Conservation (phyloP, 2,797 vertebrate genomes). For the Alca torda region DNA sequence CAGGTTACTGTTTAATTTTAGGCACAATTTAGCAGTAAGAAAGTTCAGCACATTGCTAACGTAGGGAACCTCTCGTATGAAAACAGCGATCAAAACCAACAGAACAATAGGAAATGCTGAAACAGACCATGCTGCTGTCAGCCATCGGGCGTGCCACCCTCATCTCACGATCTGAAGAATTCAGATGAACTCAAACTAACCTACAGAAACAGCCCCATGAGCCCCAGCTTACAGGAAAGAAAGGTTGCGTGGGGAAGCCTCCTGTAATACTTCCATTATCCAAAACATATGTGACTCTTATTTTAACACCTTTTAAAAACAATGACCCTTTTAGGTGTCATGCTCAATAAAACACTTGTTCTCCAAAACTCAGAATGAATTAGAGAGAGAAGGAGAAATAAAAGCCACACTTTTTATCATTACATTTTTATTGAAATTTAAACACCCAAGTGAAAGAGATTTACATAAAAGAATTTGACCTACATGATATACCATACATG, state of each 20-base stretch:
- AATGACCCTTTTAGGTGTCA: constrained; percentile 65
- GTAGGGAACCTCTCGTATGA: not conserved
- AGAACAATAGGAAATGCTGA: not conserved
- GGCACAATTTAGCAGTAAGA: not conserved
- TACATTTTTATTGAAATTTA: constrained; percentile 77
- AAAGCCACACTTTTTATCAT: constrained; percentile 67
- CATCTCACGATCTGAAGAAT: not conserved
- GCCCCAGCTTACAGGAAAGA: not conserved
- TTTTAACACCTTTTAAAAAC: constrained; percentile 67
- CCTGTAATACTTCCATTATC: constrained; percentile 19
- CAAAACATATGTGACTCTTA: constrained; percentile 58
- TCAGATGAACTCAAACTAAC: constrained; percentile 37
- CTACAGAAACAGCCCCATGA: not conserved
- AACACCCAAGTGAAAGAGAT: constrained; percentile 73
- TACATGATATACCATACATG: constrained; percentile 61
- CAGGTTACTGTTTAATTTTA: not conserved
- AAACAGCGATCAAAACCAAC: not conserved
- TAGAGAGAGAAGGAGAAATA: constrained; percentile 65
- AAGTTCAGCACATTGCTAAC: not conserved
- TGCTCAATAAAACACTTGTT: constrained; percentile 68
- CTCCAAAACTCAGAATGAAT: constrained; percentile 67
- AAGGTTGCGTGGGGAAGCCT: not conserved
- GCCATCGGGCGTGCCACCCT: not conserved
- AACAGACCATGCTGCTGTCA: not conserved
- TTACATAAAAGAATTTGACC: constrained; percentile 77